Base-by-base conservation (phyloP, 2,888 invertebrate species). In the Sminthurinus aureus region DNA sequence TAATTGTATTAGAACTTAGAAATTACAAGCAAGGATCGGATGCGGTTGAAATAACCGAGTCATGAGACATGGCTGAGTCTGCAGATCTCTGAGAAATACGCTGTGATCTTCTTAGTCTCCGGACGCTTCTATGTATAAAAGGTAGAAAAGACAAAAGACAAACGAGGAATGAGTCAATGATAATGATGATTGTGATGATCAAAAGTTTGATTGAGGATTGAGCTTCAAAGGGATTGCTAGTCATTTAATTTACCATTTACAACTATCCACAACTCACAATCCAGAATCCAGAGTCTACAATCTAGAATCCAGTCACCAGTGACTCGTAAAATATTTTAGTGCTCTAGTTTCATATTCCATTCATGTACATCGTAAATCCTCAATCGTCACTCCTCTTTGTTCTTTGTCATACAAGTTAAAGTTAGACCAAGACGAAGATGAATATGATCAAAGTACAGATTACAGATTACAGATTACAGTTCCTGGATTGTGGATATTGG, bases 1-100 rank as follows among this genome's bases (percentile, higher is more conserved):
- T n/a, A 67, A 20, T 11, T 13, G 24, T 22, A 24, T 74, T 74
- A 38, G 13, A 64, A 80, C 81, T 83, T 80, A 87, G 13, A 64
- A 80, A 81, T 83, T 80, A 87, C 85, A 83, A 80, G 64, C 87
- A 88, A 15, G 88, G 88, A 79, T 88, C 88, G 20, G 87, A 87
- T 26, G 86, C 86, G 3, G 87, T 87, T 12, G 88, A 88, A n/a
- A 86, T 85, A 22, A 85, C 86, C 13, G 87, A 87, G 78, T 88
- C 88, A 38, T 38, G 38, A 12, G 88, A 88, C 85, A 93, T 91
- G 0, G 93, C 93, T 12, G 93, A 93, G 88, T 94, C 94, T 0
- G 93, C 93, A 0, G 94, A 93, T 84, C 92, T 91, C 79, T 93
- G 93, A 0, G 93, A 93, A 24, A 91, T 90, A 86, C 93, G 91